Base-by-base conservation (phyloP, 2,113 vertebrate species). In the Serilophus lunatus region DNA sequence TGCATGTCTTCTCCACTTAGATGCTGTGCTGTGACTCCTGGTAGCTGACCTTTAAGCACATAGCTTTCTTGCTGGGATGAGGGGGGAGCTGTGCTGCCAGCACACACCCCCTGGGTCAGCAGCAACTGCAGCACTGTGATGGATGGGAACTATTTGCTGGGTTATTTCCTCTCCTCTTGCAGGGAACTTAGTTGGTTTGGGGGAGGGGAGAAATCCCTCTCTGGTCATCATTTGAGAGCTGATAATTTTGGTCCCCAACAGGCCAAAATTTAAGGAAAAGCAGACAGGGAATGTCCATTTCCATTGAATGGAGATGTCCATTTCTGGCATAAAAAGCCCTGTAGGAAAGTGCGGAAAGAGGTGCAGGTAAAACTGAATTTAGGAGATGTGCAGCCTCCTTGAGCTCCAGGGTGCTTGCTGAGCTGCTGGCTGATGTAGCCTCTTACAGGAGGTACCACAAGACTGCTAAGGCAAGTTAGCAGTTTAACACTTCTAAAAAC, bases 1-100 rank as follows among this genome's bases (percentile, higher is more conserved):
- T 86, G 36, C 49, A 83, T 78, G 78, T 89, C 77, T 65, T 65
- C 49, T 93, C 80, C 38, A 20, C 42, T 79, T 72, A 79, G 74
- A 60, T n/a, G 38, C 53, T 23, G 3, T 2, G 2, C 65, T 13
- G 24, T 92, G 51, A 40, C 40, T 82, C 15, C 59, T 69, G 75
- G 28, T 70, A 49, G 66, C 25, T 94, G 88, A 86, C 82, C 92
- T 95, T 90, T 93, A 86, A 91, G 71, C 72, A 68, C 3, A 0
- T 29, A n/a, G 42, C 64, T 81, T 18, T 49, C 64, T 57, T 53
- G 20, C 29, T 35, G 42, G 50, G 60, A 50, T 36, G 53, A 72
- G 49, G 42, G 12, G 1, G 54, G 63, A 53, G 63, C 38, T 64
- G 64, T 25, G 7, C 35, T 64, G 61, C 57, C 5, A 2, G 26